Conservation (phyloP, 35 echinoderm and acorn worm species). For the Heliocidaris tuberculata region DNA sequence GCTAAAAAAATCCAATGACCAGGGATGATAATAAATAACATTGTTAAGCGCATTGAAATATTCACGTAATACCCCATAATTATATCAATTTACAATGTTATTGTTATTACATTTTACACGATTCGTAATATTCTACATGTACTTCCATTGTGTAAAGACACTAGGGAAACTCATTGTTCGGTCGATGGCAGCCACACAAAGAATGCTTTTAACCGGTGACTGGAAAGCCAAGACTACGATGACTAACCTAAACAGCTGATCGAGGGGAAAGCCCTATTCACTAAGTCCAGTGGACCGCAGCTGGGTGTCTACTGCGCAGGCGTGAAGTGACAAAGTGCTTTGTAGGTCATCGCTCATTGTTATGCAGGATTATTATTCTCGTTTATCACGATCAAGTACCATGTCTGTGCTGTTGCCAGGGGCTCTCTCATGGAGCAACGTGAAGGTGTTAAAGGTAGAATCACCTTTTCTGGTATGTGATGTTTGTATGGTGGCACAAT, state of each 20-base stretch:
- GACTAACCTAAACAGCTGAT: not conserved
- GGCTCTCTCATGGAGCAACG: not conserved
- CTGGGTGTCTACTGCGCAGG: not conserved
- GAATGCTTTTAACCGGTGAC: not conserved
- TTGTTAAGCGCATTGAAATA: too few species aligned
- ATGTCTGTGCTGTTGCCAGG: not conserved
- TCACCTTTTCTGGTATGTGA: not conserved
- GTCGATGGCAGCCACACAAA: not conserved
- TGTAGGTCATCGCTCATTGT: not conserved
- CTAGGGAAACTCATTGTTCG: not conserved
- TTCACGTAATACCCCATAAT: too few species aligned
- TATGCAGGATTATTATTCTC: not conserved
- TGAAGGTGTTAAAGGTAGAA: not conserved
- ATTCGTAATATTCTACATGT: too few species aligned
- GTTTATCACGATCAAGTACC: not conserved
- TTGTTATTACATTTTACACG: too few species aligned
- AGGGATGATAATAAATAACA: too few species aligned
- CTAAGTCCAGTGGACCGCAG: not conserved
- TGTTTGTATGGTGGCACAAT: too few species aligned
- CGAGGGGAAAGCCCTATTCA: constrained; percentile 8
- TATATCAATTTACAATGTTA: too few species aligned
- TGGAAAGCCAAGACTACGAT: not conserved
- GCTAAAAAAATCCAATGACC: too few species aligned
- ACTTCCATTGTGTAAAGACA: too few species aligned
- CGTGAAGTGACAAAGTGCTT: not conserved